These are phyloP conservation scores for Crotalus tigris DNA, from an alignment of 2,113 vertebrate genomes.

Conservation along the genomic window DNA sequence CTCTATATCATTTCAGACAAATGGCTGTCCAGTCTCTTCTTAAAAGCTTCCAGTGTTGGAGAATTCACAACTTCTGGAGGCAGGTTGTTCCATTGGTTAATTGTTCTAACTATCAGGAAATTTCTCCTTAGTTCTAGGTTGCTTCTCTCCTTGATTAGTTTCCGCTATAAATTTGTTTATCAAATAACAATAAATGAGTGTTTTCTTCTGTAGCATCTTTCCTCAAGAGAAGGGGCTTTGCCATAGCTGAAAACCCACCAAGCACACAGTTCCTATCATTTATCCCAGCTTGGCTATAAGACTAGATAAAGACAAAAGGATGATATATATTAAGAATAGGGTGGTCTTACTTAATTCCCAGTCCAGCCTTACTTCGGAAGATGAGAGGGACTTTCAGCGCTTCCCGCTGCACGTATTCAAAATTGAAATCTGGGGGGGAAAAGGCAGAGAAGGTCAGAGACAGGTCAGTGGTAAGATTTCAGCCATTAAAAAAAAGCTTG, in stretches of 20 bases:
- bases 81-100: too few species aligned
- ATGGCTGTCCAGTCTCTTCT: too few species aligned
- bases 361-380: conserved; percentile 89
- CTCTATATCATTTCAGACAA: too few species aligned
- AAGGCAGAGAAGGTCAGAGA: conserved; percentile 36
- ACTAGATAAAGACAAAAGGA: neutral
- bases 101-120: too few species aligned
- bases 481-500: neutral
- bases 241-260: neutral
- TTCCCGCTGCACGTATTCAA: conserved; percentile 94
- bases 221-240: neutral
- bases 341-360: conserved; percentile 91
- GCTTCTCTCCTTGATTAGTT: too few species aligned
- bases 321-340: conserved; percentile 8
- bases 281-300: neutral
- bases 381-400: conserved; percentile 87
- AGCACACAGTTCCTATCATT: neutral
- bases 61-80: too few species aligned
- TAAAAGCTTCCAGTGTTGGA: too few species aligned
- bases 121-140: too few species aligned
- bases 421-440: conserved; percentile 86
- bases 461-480: conserved; percentile 32
- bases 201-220: neutral
- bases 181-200: neutral
- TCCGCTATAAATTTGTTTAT: too few species aligned